A percentile compares a stretch with the other conserved stretches of the same genome.
Evolutionary conservation across 2,888 invertebrate genomes (phyloP).

Genomic region (Acleris emargana): DNA sequence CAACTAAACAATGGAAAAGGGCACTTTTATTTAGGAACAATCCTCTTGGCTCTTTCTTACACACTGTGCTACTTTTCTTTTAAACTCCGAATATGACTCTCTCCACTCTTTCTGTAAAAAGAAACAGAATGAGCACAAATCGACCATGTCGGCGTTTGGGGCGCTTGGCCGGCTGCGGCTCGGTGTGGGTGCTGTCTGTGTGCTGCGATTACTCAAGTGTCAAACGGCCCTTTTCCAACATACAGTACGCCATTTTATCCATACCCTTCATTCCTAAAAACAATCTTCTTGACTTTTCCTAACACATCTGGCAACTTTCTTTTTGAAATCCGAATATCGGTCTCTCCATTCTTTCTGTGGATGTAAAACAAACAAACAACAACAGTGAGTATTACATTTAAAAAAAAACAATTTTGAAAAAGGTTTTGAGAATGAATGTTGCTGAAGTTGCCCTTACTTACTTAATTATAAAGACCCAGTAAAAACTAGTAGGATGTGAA

Average conservation of each 20-base stretch:
- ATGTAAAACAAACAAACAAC: slow-evolving; percentile 59
- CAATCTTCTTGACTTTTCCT: slow-evolving; percentile 99
- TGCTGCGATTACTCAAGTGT: slow-evolving; percentile 56
- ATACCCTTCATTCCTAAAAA: slow-evolving; percentile 87
- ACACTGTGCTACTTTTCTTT: slow-evolving; percentile 98
- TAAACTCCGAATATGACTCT: slow-evolving; percentile 98
- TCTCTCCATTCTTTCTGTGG: slow-evolving; percentile 99
- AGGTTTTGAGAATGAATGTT: not conserved
- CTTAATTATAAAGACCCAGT: no score
- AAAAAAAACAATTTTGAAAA: slow-evolving; percentile 20
- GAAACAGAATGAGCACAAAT: slow-evolving; percentile 79
- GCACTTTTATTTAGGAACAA: slow-evolving; percentile 91
- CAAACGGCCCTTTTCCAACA: slow-evolving; percentile 72
- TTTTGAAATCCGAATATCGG: slow-evolving; percentile 97
- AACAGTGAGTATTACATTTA: slow-evolving; percentile 40
- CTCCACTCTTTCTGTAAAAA: slow-evolving; percentile 98
- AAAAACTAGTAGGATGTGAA: no score
- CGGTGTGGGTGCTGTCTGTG: slow-evolving; percentile 41
- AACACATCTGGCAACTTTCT: slow-evolving; percentile 98
- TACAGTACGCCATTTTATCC: slow-evolving; percentile 62
- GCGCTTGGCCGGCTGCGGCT: slow-evolving; percentile 55
- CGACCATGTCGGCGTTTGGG: slow-evolving; percentile 71
- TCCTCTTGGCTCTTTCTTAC: slow-evolving; percentile 99
- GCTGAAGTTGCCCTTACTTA: not conserved
- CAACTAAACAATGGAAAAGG: slow-evolving; percentile 78